Percentiles rank a stretch among this genome's conserved stretches.
phyloP scores from a whole-genome alignment of 2,113 vertebrate genomes.

The Dasyurus viverrinus region DNA sequence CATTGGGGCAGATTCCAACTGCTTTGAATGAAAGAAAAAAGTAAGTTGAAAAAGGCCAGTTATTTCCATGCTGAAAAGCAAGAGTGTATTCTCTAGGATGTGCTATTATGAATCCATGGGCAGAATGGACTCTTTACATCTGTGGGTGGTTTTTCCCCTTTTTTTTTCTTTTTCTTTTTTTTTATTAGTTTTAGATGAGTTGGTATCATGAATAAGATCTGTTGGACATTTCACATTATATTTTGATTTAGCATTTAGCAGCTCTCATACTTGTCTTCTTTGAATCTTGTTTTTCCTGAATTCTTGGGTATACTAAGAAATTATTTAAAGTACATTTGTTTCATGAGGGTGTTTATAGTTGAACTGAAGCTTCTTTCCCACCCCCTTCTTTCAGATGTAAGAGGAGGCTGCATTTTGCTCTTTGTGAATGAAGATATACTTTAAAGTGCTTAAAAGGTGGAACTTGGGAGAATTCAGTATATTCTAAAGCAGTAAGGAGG shows the following conservation, averaged over 20 bases:
- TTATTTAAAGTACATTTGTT: neutral
- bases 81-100: neutral
- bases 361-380: neutral
- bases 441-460: neutral
- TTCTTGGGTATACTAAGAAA: neutral
- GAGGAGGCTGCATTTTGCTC: neutral
- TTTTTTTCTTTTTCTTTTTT: neutral
- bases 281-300: neutral
- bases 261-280: neutral
- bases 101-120: neutral
- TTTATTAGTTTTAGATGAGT: neutral
- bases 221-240: neutral
- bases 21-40: neutral
- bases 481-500: neutral
- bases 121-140: neutral
- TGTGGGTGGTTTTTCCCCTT: neutral
- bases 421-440: neutral
- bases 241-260: conserved; percentile 9
- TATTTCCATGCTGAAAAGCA: neutral
- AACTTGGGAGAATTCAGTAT: neutral
- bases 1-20: neutral
- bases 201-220: neutral
- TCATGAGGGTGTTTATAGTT: neutral
- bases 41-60: conserved; percentile 11
- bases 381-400: rapidly evolving